Evolutionary conservation across 2,113 vertebrate species (phyloP).

Genomic region (Nycticebus coucang): DNA sequence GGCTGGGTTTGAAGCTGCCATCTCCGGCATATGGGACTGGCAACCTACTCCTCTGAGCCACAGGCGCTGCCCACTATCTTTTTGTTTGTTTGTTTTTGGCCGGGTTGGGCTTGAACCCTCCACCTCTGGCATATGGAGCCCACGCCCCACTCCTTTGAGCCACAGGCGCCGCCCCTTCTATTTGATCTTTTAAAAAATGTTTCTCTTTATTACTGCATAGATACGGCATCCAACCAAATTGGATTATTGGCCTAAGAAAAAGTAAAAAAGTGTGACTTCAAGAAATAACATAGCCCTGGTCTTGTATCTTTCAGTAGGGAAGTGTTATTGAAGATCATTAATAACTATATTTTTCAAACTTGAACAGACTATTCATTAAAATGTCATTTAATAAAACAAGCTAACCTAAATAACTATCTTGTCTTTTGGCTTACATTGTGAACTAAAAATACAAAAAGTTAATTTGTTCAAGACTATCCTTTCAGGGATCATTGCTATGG

Average conservation of each 20-base stretch:
- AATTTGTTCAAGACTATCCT: not conserved
- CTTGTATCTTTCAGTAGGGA: not conserved
- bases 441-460: conserved; percentile 22
- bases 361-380: conserved; percentile 13
- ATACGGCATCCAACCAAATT: not conserved
- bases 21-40: too few species aligned
- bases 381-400: not conserved
- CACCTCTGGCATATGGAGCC: too few species aligned
- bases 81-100: too few species aligned
- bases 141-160: too few species aligned
- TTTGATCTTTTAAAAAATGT: not conserved
- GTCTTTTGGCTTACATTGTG: not conserved
- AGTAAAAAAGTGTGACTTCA: not conserved
- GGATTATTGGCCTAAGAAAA: conserved; percentile 1
- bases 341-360: conserved; percentile 25
- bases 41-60: too few species aligned
- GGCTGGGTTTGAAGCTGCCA: too few species aligned
- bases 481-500: too few species aligned
- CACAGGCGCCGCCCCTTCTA: not conserved
- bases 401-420: not conserved
- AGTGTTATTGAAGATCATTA: conserved; percentile 23
- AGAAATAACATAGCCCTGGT: conserved; percentile 7
- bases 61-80: too few species aligned
- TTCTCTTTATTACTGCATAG: conserved; percentile 32
- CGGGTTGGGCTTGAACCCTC: too few species aligned